Percentiles rank a stretch among this genome's conserved stretches.
Conservation (phyloP, 2,888 invertebrate species). For the Selenia dentaria region DNA sequence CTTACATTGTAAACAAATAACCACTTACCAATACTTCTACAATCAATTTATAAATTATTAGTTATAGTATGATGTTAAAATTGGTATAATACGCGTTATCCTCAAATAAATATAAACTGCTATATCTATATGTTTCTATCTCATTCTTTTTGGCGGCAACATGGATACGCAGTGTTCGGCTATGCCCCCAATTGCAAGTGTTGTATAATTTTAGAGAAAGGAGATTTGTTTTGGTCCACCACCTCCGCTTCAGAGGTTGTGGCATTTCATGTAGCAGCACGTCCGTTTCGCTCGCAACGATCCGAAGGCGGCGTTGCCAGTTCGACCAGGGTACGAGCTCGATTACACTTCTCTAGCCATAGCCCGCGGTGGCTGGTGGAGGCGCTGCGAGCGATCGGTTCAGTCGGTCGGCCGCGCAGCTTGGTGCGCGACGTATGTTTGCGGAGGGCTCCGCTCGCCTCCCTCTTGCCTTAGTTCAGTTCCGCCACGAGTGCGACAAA, state of each 20-base stretch:
- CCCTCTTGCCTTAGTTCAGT: slow-evolving; percentile 50
- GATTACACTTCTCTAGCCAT: slow-evolving; percentile 56
- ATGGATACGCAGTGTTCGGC: slow-evolving; percentile 42
- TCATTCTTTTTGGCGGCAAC: slow-evolving; percentile 52
- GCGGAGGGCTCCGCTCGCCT: slow-evolving; percentile 67
- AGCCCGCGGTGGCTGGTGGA: slow-evolving; percentile 48
- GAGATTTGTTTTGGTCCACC: slow-evolving; percentile 83
- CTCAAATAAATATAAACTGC: too few relatives aligned
- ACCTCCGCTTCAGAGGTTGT: slow-evolving; percentile 67
- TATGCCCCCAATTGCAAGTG: slow-evolving; percentile 61
- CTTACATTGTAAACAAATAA: too few relatives aligned
- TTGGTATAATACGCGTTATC: too few relatives aligned
- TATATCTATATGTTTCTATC: too few relatives aligned
- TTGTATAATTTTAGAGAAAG: slow-evolving; percentile 83
- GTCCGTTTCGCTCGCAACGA: slow-evolving; percentile 73
- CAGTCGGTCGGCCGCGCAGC: slow-evolving; percentile 84
- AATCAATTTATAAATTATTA: too few relatives aligned
- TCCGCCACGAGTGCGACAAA: slow-evolving; percentile 61
- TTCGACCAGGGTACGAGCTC: slow-evolving; percentile 55
- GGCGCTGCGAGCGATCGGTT: slow-evolving; percentile 60
- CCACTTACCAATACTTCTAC: too few relatives aligned
- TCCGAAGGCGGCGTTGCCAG: slow-evolving; percentile 75
- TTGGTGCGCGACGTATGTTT: slow-evolving; percentile 82
- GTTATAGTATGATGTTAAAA: too few relatives aligned
- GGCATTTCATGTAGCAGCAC: slow-evolving; percentile 74